phyloP scores from a whole-genome alignment of 1,140 invertebrate species.

The Hycleus cichorii region DNA sequence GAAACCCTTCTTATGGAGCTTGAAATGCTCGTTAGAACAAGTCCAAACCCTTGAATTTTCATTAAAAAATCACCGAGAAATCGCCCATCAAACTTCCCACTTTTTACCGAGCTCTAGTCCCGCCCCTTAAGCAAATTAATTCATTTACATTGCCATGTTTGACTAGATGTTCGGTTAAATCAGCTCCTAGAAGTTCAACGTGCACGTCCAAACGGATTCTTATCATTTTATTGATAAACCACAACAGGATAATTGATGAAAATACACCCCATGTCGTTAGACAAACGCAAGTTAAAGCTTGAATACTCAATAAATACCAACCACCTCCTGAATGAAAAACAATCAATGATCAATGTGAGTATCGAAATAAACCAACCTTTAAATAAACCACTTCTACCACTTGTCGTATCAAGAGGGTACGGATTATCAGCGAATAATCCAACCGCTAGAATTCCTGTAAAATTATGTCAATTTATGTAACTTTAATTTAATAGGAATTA shows the following conservation, averaged over 20 bases:
- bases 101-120: neutral
- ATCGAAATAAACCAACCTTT: slow-evolving; percentile 50
- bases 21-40: too few species aligned
- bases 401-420: slow-evolving; percentile 66
- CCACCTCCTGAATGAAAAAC: slow-evolving; percentile 59
- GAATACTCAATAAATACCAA: slow-evolving; percentile 78
- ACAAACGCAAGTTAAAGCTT: slow-evolving; percentile 62
- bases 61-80: too few species aligned
- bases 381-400: slow-evolving; percentile 67
- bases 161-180: slow-evolving; percentile 79
- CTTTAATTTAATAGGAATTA: slow-evolving; percentile 22
- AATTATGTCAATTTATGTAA: slow-evolving; percentile 47
- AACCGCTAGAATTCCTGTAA: slow-evolving; percentile 61
- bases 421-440: slow-evolving; percentile 87
- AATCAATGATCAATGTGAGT: too few species aligned
- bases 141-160: slow-evolving; percentile 48
- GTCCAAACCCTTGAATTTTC: too few species aligned
- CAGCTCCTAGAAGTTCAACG: slow-evolving; percentile 80
- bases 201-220: slow-evolving; percentile 76
- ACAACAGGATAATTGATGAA: slow-evolving; percentile 62
- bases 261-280: slow-evolving; percentile 64
- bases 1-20: too few species aligned
- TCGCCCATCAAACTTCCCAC: too few species aligned
- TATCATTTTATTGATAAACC: slow-evolving; percentile 68
- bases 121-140: neutral